Percentiles rank a stretch among this genome's conserved stretches.
These are phyloP conservation scores for Halictus rubicundus DNA, from an alignment of 1,140 invertebrate genomes.

Conservation along the genomic window DNA sequence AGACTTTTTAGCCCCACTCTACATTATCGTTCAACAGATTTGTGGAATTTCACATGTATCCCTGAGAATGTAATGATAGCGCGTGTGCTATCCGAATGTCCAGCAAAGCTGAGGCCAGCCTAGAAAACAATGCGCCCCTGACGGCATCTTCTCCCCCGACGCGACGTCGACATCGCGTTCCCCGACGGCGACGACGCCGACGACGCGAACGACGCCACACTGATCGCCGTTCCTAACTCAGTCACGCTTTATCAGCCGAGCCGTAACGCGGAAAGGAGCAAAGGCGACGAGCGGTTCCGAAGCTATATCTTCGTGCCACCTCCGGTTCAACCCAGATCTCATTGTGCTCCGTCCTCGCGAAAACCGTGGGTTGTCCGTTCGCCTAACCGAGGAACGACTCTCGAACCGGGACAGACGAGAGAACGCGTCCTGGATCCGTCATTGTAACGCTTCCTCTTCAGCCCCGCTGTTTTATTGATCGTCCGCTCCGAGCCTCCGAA, in stretches of 20 bases:
- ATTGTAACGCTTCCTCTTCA: fast-evolving
- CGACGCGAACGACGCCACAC: not conserved
- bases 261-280: not conserved
- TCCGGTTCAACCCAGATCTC: not conserved
- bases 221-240: not conserved
- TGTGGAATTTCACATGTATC: too few species aligned
- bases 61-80: too few species aligned
- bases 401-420: not conserved
- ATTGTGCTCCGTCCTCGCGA: not conserved
- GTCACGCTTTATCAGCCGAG: constrained; percentile 1
- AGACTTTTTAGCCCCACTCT: too few species aligned
- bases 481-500: not conserved
- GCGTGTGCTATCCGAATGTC: too few species aligned
- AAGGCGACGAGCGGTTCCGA: not conserved
- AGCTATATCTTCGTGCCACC: not conserved
- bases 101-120: not conserved
- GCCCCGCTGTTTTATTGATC: constrained; percentile 24
- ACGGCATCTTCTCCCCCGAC: not conserved
- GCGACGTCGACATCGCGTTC: not conserved
- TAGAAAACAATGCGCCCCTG: not conserved
- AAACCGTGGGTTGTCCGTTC: not conserved
- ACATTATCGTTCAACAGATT: too few species aligned
- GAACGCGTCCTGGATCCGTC: not conserved
- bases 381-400: too few species aligned
- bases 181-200: not conserved